phyloP scores from a whole-genome alignment of 2,113 vertebrate species.

The Grallaria varia region DNA sequence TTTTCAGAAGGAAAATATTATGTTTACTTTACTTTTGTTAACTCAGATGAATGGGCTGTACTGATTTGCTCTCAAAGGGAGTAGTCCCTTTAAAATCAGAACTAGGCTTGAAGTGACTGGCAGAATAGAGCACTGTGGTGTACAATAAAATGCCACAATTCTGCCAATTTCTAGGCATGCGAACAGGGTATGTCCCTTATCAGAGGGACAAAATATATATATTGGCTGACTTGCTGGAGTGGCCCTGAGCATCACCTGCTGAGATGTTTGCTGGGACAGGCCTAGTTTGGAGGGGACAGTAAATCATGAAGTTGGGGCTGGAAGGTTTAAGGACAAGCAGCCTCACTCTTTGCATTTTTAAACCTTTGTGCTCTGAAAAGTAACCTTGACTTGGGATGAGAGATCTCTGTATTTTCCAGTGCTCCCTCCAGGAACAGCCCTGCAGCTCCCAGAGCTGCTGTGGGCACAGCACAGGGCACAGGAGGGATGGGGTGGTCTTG shows the following conservation, averaged over 20 bases:
- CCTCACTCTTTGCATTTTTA: neutral
- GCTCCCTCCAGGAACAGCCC: neutral
- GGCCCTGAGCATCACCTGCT: neutral
- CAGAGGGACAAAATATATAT: neutral
- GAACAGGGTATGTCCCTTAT: neutral
- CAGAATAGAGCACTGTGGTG: neutral
- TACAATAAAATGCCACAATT: accelerated
- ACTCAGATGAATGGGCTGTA: neutral
- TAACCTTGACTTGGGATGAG: neutral
- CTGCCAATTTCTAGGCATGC: neutral
- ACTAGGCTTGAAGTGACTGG: neutral
- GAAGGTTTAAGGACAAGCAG: neutral
- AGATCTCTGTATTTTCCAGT: neutral
- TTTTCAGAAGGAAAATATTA: slow-evolving; percentile 19
- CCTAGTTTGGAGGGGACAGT: neutral
- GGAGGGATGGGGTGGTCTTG: neutral
- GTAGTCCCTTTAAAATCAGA: neutral
- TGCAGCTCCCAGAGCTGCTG: accelerated
- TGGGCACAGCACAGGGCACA: accelerated
- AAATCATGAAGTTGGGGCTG: neutral
- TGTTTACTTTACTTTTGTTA: neutral
- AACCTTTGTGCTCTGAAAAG: neutral
- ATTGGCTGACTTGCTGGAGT: neutral
- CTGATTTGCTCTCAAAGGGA: neutral
- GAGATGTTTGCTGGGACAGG: neutral